Evolutionary conservation across 2,113 vertebrate genomes (phyloP), one percentile per base, ranked within the genome.

Genomic region (Anolis carolinensis): DNA sequence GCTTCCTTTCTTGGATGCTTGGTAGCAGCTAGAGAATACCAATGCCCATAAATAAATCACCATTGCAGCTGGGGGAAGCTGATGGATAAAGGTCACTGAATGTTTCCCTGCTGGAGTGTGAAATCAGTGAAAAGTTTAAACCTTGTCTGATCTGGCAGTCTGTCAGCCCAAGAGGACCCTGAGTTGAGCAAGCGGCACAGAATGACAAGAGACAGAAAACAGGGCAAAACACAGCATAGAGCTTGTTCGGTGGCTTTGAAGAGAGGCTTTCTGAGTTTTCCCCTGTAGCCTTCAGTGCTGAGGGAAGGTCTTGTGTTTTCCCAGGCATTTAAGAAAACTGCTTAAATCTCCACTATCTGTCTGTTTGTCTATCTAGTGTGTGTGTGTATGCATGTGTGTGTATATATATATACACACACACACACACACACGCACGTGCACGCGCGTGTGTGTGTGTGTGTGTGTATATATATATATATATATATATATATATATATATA

Each of bases 91-190:
- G 91, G 88, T 80, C 87, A 75, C 68, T 86, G 89, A 91, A 92
- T 79, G 78, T 39, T 91, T 92, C 83, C 74, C 86, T 88, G 50
- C 34, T 90, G 81, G 52, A 92, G 87, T 93, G 79, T 90, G 85
- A 89, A 94, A 93, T 93, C 74, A 48, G 18, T 82, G 86, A 88
- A 89, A 83, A 90, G 14, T 90, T 90, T 85, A 90, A 89, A 81
- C 62, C 55, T 89, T 75, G 65, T 87, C 88, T 21, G 63, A 88
- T 83, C 52, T 90, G 78, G 90, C 74, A 90, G 76, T 90, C 80
- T 89, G 44, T 91, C 89, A 90, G 34, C 20, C 88, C 89, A 84
- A 89, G 79, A 83, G 86, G 44, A 93, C 44, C 25, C 30, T 13
- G 2, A 21, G 44, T 27, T 30, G 3, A 25, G 30, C 21, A 9